Conservation (phyloP, 37 sponge, comb jelly and placozoan species). For the Ephydatia muelleri region DNA sequence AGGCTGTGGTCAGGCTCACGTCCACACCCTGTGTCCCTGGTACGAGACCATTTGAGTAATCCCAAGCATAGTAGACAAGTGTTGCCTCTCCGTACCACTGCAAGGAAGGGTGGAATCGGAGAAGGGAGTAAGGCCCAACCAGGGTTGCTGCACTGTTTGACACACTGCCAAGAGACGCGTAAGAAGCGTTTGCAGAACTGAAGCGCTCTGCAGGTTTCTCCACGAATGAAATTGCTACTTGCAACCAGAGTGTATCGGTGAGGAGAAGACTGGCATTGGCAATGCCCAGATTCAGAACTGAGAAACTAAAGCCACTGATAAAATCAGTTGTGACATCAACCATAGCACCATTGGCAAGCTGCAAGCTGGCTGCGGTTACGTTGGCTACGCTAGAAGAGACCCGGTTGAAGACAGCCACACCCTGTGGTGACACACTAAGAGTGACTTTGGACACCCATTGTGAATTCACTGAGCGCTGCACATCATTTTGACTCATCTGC, state of each 20-base stretch:
- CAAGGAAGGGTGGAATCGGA: conserved; percentile 43
- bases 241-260: conserved; percentile 5
- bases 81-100: conserved; percentile 19
- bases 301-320: not conserved
- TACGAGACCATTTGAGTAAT: conserved; percentile 38
- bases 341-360: conserved; percentile 2
- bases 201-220: not conserved
- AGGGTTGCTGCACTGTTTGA: conserved; percentile 38
- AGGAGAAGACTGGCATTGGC: conserved; percentile 11
- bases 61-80: conserved; percentile 64
- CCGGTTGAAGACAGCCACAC: not conserved
- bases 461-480: not conserved
- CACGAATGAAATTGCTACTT: not conserved
- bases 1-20: conserved; percentile 36
- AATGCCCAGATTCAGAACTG: not conserved
- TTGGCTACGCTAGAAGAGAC: not conserved
- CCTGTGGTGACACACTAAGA: not conserved
- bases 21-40: conserved; percentile 31
- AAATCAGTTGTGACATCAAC: conserved; percentile 13
- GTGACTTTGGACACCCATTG: not conserved
- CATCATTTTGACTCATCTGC: not conserved
- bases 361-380: not conserved
- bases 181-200: not conserved
- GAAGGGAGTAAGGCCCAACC: conserved; percentile 27
- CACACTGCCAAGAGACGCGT: conserved; percentile 9